phyloP scores from a whole-genome alignment of 1,140 invertebrate genomes.

The Cephus cinctus region DNA sequence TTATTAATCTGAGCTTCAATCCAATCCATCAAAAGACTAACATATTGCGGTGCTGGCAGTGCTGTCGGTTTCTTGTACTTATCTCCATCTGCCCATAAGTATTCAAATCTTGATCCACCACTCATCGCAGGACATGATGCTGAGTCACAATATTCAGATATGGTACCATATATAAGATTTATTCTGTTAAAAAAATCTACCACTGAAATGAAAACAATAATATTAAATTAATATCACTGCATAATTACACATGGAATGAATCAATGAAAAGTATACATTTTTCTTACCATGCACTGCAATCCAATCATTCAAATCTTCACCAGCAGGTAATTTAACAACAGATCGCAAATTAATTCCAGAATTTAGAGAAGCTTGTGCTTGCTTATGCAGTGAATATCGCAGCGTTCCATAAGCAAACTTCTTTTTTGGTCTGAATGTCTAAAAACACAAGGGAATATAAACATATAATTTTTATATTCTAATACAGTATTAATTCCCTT shows the following conservation, averaged over 20 bases:
- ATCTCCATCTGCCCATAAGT: conserved; percentile 89
- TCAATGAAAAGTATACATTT: neutral
- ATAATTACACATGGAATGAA: conserved; percentile 7
- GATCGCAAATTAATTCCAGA: conserved; percentile 89
- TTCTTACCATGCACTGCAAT: conserved; percentile 87
- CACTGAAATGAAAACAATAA: conserved; percentile 61
- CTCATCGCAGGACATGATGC: conserved; percentile 89
- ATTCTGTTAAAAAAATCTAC: conserved; percentile 97
- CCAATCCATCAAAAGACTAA: conserved; percentile 91
- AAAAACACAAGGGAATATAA: conserved; percentile 31
- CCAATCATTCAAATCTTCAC: conserved; percentile 92
- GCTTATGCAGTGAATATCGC: conserved; percentile 89
- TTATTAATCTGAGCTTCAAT: conserved; percentile 92
- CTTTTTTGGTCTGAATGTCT: conserved; percentile 91
- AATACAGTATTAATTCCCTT: no score
- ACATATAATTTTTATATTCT: no score
- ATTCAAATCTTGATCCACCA: conserved; percentile 86
- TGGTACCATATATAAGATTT: conserved; percentile 90
- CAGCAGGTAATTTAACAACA: conserved; percentile 82
- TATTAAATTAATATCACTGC: conserved; percentile 3
- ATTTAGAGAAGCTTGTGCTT: conserved; percentile 89
- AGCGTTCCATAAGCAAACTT: conserved; percentile 88
- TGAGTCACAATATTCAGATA: conserved; percentile 85
- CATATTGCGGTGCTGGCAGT: conserved; percentile 85
- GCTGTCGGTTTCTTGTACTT: conserved; percentile 87